A percentile compares a stretch with the other conserved stretches of the same genome.
Conservation (phyloP, 2,888 invertebrate species). For the Eupithecia abbreviata region DNA sequence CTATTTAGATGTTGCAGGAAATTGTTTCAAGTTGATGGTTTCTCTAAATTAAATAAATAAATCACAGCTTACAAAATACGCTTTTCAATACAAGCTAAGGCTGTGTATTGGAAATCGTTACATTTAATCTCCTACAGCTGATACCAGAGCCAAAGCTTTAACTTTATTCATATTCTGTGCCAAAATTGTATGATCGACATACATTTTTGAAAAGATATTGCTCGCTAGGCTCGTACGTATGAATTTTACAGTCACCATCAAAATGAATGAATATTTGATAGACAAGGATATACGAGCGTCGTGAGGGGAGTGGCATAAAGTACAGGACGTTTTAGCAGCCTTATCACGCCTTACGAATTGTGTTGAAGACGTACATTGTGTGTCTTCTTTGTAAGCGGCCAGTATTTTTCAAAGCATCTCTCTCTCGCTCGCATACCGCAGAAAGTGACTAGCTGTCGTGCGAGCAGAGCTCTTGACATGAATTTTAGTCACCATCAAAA, state of each 20-base stretch:
- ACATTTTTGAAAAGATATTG: conserved; percentile 1
- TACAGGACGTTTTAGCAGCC: not conserved
- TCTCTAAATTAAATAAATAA: not conserved
- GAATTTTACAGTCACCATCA: conserved; percentile 17
- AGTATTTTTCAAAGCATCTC: not conserved
- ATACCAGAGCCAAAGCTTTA: not conserved
- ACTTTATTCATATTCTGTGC: not conserved
- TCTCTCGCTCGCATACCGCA: not conserved
- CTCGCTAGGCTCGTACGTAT: not conserved
- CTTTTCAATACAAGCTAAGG: not conserved
- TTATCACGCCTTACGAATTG: not conserved
- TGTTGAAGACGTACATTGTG: not conserved
- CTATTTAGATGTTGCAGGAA: too few species aligned
- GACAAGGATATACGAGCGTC: not conserved
- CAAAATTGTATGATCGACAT: not conserved
- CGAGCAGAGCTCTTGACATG: not conserved
- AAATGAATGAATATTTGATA: conserved; percentile 33
- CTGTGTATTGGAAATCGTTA: not conserved
- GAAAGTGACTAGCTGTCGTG: not conserved
- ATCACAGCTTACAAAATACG: not conserved
- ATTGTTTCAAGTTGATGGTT: not conserved
- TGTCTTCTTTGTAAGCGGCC: not conserved
- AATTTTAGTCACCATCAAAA: not conserved
- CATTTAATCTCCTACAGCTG: not conserved
- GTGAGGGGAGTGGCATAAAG: not conserved